Evolutionary conservation across 2,888 invertebrate genomes (phyloP), one percentile per base, ranked within the genome.

Genomic region (Bellardia pandia): DNA sequence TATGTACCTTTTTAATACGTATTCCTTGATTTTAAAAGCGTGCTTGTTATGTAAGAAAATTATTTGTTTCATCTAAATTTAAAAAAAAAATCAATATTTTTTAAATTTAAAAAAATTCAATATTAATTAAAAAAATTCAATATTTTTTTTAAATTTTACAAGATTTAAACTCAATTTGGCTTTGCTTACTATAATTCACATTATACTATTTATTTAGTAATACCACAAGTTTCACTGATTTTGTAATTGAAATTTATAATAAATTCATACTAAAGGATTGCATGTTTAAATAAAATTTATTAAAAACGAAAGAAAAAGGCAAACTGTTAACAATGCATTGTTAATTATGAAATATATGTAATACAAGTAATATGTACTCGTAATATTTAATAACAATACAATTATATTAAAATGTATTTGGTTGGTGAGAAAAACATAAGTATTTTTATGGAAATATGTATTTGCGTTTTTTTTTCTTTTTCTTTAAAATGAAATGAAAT

Each of bases 281-380:
- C 83, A 83, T 83, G 83, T 77, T 56, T 64, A 64, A 77, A 77
- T 76, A 58, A 77, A 64, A 83, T 71, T 71, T 53, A 51, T 45
- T 62, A 51, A 76, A 62, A 16, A 66, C 14, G 7, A 37, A 69
- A 68, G 45, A 78, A 58, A 45, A 58, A n/a, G 16, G 58, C 60
- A 58, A 45, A 45, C 68, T 75, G 76, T 51, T 75, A 76, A 83
- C 76, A 71, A 62, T 62, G 16, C 13, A 69, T 53, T 68, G 62
- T 62, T 71, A 48, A 71, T 77, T 77, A 83, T 48, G 83, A 77
- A 83, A 77, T 71, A 56, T 66, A 13, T 13, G 56, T 64, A 77
- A 77, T 71, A 64, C 56, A 48, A 66, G 30, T 51, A 53, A 62
- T 16, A 56, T 56, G 13, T 68, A 58, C 23, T 68, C 33, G 48